Evolutionary conservation across 2,888 invertebrate genomes (phyloP).

Genomic region (Ptychoptera albimana): DNA sequence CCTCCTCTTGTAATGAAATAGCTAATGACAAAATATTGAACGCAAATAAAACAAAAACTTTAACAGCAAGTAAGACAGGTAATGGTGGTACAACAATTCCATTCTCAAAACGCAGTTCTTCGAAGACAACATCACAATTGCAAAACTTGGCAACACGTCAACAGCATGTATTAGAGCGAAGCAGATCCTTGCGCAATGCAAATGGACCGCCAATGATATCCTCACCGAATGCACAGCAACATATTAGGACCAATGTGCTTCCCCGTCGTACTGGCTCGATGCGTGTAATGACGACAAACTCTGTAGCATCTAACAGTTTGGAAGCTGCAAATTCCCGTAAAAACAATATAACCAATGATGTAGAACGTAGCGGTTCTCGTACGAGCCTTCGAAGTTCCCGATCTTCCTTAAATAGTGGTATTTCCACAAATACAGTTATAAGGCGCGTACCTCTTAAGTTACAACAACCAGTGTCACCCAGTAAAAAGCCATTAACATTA

Average conservation of each 20-base stretch:
- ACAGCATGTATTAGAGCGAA: conserved; percentile 14
- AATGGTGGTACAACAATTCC: conserved; percentile 28
- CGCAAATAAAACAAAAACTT: conserved; percentile 26
- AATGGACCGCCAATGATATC: background rate
- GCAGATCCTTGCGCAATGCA: conserved; percentile 12
- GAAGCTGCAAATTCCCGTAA: too few species aligned
- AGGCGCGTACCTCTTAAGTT: conserved; percentile 39
- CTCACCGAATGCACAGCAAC: too few species aligned
- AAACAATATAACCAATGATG: conserved; percentile 22
- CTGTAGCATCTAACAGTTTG: too few species aligned
- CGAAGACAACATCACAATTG: conserved; percentile 15
- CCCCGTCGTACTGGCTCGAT: too few species aligned
- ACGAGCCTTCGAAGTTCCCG: conserved; percentile 68
- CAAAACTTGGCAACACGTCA: conserved; percentile 19
- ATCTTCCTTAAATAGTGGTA: conserved; percentile 68
- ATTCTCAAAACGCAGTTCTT: conserved; percentile 15
- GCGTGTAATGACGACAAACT: too few species aligned
- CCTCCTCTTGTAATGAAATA: conserved; percentile 60
- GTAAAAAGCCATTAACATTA: conserved; percentile 35
- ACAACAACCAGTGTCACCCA: conserved; percentile 25
- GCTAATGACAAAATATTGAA: conserved; percentile 30
- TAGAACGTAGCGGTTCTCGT: conserved; percentile 61
- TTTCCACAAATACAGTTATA: conserved; percentile 64
- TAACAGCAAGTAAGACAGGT: conserved; percentile 4
- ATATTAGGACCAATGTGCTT: too few species aligned